These are phyloP conservation scores for Sisyra nigra DNA, from an alignment of 2,888 invertebrate species.

Conservation along the genomic window DNA sequence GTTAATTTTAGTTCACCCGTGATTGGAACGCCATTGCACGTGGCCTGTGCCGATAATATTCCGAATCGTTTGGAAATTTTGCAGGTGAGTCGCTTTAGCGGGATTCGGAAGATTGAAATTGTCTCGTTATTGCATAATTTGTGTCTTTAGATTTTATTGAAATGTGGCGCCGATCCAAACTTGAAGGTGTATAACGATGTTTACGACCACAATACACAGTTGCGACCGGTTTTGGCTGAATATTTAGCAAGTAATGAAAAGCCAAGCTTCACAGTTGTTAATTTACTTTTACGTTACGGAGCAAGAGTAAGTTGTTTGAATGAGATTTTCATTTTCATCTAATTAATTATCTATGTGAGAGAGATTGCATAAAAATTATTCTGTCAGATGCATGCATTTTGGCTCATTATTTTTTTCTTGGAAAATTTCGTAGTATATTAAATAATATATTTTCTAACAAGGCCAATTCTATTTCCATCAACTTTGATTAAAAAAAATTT, in stretches of 20 bases:
- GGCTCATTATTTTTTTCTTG: no score
- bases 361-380: no score
- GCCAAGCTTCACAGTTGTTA: constrained; percentile 47
- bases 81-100: constrained; percentile 16
- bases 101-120: neutral
- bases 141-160: constrained; percentile 39
- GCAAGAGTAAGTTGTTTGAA: constrained; percentile 50
- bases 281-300: constrained; percentile 55
- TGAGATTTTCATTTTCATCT: no score
- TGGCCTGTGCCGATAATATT: constrained; percentile 67
- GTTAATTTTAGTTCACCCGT: constrained; percentile 68
- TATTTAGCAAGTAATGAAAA: constrained; percentile 62
- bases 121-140: constrained; percentile 5
- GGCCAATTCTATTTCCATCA: no score
- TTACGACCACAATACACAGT: constrained; percentile 44
- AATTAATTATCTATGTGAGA: no score
- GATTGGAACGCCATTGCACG: constrained; percentile 67
- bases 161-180: constrained; percentile 60
- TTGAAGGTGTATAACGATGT: constrained; percentile 56
- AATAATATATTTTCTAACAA: no score
- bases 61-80: constrained; percentile 39
- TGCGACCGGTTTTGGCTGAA: constrained; percentile 67
- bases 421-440: no score
- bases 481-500: no score
- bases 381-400: no score